A percentile compares a stretch with the other conserved stretches of the same genome.
phyloP scores from a whole-genome alignment of 2,888 invertebrate species.

The Venusia cambrica region DNA sequence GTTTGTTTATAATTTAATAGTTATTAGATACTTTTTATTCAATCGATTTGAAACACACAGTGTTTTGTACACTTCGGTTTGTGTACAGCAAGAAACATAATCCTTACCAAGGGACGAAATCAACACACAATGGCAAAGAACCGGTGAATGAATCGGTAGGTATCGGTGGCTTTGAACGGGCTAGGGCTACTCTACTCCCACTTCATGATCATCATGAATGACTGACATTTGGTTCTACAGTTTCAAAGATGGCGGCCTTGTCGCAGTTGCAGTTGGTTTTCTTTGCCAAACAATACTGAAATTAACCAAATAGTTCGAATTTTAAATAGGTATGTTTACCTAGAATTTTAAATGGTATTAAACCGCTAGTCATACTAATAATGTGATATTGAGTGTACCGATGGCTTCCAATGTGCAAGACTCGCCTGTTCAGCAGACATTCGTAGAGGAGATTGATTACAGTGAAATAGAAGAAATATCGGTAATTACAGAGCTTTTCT shows the following conservation, averaged over 20 bases:
- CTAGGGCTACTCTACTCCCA: conserved; percentile 31
- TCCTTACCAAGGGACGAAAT: no score
- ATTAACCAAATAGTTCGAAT: conserved; percentile 58
- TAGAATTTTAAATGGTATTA: conserved; percentile 41
- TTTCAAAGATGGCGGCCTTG: conserved; percentile 78
- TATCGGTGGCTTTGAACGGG: background rate
- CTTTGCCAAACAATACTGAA: conserved; percentile 75
- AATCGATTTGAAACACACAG: no score
- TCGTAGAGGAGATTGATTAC: conserved; percentile 89
- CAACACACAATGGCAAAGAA: no score
- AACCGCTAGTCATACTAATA: conserved; percentile 67
- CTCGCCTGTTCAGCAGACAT: conserved; percentile 76
- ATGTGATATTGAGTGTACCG: conserved; percentile 76
- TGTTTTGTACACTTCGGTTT: no score
- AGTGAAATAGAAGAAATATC: conserved; percentile 87
- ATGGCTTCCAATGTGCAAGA: conserved; percentile 79
- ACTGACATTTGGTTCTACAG: conserved; percentile 52
- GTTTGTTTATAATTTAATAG: no score
- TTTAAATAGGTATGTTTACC: conserved; percentile 42
- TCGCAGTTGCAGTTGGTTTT: conserved; percentile 79
- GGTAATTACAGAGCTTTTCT: conserved; percentile 68
- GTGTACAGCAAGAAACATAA: no score
- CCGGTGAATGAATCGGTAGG: conserved; percentile 14
- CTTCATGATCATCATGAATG: no score
- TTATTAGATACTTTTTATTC: no score